Base-by-base conservation (phyloP, 2,113 vertebrate species). In the Thalassarche chlororhynchos region DNA sequence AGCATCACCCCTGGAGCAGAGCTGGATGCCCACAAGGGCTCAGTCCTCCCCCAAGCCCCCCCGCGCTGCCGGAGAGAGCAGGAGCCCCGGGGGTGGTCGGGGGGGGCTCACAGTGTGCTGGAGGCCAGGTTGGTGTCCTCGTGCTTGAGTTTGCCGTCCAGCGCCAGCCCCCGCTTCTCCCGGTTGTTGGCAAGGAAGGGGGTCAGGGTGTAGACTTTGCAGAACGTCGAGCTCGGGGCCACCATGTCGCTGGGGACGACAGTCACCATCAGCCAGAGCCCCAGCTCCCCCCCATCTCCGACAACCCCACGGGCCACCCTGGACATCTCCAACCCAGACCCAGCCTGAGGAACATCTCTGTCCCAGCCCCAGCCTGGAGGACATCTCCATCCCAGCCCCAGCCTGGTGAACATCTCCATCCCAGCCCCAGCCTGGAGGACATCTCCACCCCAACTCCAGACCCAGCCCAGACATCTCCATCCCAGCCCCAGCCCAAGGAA, bases 81-180 rank as follows among this genome's bases (percentile, higher is more conserved):
- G 76, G 21, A 58, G 42, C 21, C 58, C 42, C 18, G 15, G 34
- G 57, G 75, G 13, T 2, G 31, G 17, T 8, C 0, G 34, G 5
- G 2, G n/a, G 31, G 28, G 58, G 55, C 99, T 99, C 97, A 99
- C 99, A 99, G 94, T 0, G 99, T 99, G 97, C 99, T 99, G 96
- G 99, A 99, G 18, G 99, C 99, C 98, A 99, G 90, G 96, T 99
- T 99, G 31, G 99, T 99, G 98, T 99, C 99, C 94, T 99, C 99
- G 0, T 99, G 99, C 89, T 99, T 99, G 78, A 99, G 98, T 11
- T 99, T 99, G 12, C 99, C 99, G 0, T 99, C 99, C 96, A 99
- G 96, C 1, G 99, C 99, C 7, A 99, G 98, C 23, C 99, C 99
- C 1, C 99, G 98, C 68, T 99, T 99, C 97, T 99, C 99, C 24